Evolutionary conservation across 53 echinoderm and acorn worm species (phyloP).

Genomic region (Actinopyga echinites): DNA sequence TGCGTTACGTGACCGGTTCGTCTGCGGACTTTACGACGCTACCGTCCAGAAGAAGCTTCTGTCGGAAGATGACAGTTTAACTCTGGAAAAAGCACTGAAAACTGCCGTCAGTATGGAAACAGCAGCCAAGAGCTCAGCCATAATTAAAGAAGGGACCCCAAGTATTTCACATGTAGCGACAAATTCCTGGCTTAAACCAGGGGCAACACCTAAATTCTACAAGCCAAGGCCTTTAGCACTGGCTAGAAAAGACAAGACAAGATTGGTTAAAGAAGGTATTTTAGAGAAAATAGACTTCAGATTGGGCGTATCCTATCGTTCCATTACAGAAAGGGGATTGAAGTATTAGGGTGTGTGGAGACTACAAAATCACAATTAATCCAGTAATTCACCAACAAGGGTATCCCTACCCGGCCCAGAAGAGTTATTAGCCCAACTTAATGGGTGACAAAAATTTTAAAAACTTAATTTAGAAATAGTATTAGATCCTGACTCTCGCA

Average conservation of each 20-base stretch:
- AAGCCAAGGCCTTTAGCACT: neutral
- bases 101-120: too few species aligned
- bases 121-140: too few species aligned
- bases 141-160: too few species aligned
- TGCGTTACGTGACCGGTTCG: too few species aligned
- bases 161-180: too few species aligned
- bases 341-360: neutral
- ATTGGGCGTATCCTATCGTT: conserved; percentile 12
- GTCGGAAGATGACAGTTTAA: too few species aligned
- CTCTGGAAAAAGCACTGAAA: too few species aligned
- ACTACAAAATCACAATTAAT: conserved; percentile 33
- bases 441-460: conserved; percentile 2
- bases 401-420: conserved; percentile 39
- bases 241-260: neutral
- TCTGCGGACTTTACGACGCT: too few species aligned
- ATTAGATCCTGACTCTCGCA: neutral
- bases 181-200: neutral
- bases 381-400: neutral
- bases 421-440: conserved; percentile 13
- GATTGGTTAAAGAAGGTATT: conserved; percentile 14
- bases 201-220: neutral
- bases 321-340: conserved; percentile 8
- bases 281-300: conserved; percentile 26
- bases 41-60: too few species aligned
- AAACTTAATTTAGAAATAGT: conserved; percentile 8